These are phyloP conservation scores for Sebastes vulpes DNA, from an alignment of 2,797 vertebrate genomes.

Conservation along the genomic window DNA sequence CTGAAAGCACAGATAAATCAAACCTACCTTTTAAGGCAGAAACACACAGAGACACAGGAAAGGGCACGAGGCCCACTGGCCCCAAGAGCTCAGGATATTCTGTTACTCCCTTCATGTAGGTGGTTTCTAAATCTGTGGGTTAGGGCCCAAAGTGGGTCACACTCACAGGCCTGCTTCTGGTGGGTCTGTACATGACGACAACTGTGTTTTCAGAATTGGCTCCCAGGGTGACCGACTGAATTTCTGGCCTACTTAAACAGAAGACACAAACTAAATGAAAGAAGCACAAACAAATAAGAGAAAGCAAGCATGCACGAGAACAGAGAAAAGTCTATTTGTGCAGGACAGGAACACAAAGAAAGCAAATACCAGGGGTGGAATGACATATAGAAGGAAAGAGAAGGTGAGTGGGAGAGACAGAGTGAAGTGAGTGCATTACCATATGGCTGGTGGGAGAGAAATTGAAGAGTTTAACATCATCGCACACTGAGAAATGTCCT, in stretches of 20 bases:
- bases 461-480: constrained; percentile 15
- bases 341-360: constrained; percentile 1
- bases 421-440: constrained; percentile 41
- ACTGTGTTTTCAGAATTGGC: constrained; percentile 21
- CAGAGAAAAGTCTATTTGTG: constrained; percentile 10
- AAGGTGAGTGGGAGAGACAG: neutral
- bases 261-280: neutral
- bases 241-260: constrained; percentile 33
- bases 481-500: constrained; percentile 19
- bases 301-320: neutral
- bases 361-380: neutral
- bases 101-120: constrained; percentile 1
- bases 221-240: constrained; percentile 16
- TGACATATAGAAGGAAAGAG: constrained; percentile 1
- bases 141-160: constrained; percentile 18
- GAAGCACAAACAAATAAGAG: neutral
- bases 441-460: constrained; percentile 39
- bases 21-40: constrained; percentile 75
- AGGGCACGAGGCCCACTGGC: constrained; percentile 12
- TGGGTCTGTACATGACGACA: constrained; percentile 8
- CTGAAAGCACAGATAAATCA: constrained; percentile 65
- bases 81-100: constrained; percentile 2
- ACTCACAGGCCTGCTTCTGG: constrained; percentile 2
- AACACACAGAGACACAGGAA: constrained; percentile 39
- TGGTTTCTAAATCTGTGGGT: constrained; percentile 27